These are phyloP conservation scores for Chlorodrepanis virens DNA, from an alignment of 2,113 vertebrate species.

Conservation along the genomic window DNA sequence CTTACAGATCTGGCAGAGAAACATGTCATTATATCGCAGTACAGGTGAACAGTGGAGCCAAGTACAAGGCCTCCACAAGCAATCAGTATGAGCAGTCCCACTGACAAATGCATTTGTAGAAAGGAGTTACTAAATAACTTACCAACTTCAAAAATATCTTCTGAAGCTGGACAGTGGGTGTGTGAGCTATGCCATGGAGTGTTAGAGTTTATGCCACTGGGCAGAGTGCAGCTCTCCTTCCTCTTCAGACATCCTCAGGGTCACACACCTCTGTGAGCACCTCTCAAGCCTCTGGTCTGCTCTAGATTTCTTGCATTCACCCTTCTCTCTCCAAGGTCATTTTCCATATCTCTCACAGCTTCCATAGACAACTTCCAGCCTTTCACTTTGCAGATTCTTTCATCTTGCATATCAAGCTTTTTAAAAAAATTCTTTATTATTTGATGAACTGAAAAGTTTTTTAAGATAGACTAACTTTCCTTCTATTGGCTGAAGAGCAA, in stretches of 20 bases:
- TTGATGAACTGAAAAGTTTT: background rate
- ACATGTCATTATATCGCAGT: background rate
- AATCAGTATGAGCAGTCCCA: background rate
- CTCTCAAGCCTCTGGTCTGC: background rate
- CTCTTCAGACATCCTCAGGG: background rate
- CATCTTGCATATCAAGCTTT: background rate
- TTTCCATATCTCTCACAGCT: background rate
- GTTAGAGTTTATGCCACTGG: background rate
- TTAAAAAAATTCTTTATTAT: background rate
- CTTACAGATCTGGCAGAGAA: background rate
- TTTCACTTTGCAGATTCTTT: background rate
- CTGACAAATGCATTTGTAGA: background rate
- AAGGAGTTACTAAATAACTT: background rate
- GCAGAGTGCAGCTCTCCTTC: background rate
- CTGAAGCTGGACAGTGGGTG: background rate
- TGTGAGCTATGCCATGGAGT: background rate
- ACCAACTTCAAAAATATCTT: background rate
- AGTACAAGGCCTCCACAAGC: rapidly evolving
- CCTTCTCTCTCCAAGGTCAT: background rate
- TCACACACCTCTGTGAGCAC: background rate
- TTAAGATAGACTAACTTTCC: background rate
- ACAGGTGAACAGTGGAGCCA: background rate
- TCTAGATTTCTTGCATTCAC: background rate
- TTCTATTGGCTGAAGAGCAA: background rate
- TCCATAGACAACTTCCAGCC: background rate